A percentile compares a stretch with the other conserved stretches of the same genome.
phyloP scores from a whole-genome alignment of 2,113 vertebrate species.

The Alethe castanea region DNA sequence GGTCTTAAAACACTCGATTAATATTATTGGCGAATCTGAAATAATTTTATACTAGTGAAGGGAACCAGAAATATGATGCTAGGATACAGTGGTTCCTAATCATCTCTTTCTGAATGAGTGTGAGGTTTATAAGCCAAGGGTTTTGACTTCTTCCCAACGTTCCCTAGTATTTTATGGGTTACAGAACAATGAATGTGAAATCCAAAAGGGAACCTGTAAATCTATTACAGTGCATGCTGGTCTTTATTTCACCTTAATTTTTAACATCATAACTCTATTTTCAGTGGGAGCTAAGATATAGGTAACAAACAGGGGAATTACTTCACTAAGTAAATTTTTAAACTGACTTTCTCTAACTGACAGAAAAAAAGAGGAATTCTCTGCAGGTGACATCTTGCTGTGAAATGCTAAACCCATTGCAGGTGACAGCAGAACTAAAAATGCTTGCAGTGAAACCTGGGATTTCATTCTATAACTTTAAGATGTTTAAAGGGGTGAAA shows the following conservation, averaged over 20 bases:
- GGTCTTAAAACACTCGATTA: constrained; percentile 31
- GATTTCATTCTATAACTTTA: not conserved
- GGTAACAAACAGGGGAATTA: not conserved
- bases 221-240: not conserved
- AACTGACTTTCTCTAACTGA: not conserved
- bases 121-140: not conserved
- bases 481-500: not conserved
- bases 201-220: not conserved
- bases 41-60: not conserved
- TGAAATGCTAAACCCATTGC: not conserved
- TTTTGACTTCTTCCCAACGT: constrained; percentile 3
- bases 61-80: constrained; percentile 15
- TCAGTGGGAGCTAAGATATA: not conserved
- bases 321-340: not conserved
- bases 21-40: constrained; percentile 7
- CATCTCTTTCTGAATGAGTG: not conserved
- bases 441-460: not conserved
- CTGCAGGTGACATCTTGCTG: not conserved
- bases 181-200: not conserved
- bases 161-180: not conserved
- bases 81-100: not conserved
- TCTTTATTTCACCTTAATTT: not conserved
- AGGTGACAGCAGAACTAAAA: not conserved
- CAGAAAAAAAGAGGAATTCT: not conserved
- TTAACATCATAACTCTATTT: not conserved